Percentiles rank a stretch among this genome's conserved stretches.
Conservation (phyloP, 2,888 invertebrate genomes). For the Germaria angustata region DNA sequence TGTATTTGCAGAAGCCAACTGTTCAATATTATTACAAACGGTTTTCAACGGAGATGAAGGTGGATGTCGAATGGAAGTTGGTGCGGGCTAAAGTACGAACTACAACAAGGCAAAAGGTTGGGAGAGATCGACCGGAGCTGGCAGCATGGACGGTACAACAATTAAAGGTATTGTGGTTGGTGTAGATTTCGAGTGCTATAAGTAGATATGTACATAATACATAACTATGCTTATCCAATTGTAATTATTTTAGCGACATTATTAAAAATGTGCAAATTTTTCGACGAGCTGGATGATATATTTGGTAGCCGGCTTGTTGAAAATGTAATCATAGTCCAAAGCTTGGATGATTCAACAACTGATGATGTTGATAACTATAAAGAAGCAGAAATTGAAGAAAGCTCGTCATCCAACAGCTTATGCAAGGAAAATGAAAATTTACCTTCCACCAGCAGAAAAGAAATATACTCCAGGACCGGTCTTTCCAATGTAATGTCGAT, state of each 20-base stretch:
- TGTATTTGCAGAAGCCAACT: slow-evolving; percentile 1
- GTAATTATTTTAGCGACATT: not conserved
- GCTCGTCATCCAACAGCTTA: not conserved
- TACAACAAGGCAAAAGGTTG: slow-evolving; percentile 21
- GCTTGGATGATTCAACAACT: not conserved
- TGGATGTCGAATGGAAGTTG: not conserved
- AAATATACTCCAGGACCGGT: not conserved
- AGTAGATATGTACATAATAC: not conserved
- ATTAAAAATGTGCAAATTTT: not conserved
- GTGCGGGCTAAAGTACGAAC: not conserved
- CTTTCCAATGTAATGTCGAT: not conserved
- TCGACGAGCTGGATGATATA: not conserved
- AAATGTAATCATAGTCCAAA: not conserved
- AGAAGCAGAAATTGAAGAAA: not conserved
- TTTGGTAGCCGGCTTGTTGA: not conserved
- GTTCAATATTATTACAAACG: slow-evolving; percentile 1
- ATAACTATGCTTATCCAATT: not conserved
- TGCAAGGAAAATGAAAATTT: not conserved
- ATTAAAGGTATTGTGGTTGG: not conserved
- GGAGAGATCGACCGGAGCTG: slow-evolving; percentile 1
- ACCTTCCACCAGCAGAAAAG: not conserved
- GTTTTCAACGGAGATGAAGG: not conserved
- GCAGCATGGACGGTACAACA: slow-evolving; percentile 1
- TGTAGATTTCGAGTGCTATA: too few relatives aligned
- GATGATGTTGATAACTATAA: not conserved